phyloP scores from a whole-genome alignment of 2,888 invertebrate species.

The Stictocephala bisonia region DNA sequence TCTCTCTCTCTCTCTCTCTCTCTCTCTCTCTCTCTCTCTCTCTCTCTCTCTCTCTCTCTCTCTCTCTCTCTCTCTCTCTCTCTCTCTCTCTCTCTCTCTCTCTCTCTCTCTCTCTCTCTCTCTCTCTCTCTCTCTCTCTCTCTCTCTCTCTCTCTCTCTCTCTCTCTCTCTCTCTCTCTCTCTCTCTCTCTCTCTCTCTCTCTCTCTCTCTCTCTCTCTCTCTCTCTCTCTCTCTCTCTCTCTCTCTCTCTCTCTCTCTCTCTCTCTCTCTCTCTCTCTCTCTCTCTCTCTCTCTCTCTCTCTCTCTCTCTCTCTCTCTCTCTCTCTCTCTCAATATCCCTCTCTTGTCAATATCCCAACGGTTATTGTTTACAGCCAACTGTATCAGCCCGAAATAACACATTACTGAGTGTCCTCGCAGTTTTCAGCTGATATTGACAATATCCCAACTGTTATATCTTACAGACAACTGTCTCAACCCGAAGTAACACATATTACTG shows the following conservation, averaged over 20 bases:
- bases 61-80: conserved; percentile 30
- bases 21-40: neutral
- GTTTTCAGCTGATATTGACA: no score
- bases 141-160: neutral
- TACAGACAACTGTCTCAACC: no score
- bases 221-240: conserved; percentile 35
- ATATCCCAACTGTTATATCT: no score
- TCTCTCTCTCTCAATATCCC: neutral
- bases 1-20: neutral
- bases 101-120: conserved; percentile 22
- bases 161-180: neutral
- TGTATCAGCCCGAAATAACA: no score
- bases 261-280: conserved; percentile 45
- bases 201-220: conserved; percentile 22
- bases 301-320: conserved; percentile 21
- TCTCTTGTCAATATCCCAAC: no score
- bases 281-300: conserved; percentile 28
- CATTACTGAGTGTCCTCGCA: no score
- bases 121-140: conserved; percentile 28
- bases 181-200: neutral
- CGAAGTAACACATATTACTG: no score
- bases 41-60: neutral
- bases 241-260: conserved; percentile 41
- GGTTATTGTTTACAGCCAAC: no score
- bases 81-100: conserved; percentile 1